Conservation (phyloP, 2,797 vertebrate genomes). For the Naso thynnoides region DNA sequence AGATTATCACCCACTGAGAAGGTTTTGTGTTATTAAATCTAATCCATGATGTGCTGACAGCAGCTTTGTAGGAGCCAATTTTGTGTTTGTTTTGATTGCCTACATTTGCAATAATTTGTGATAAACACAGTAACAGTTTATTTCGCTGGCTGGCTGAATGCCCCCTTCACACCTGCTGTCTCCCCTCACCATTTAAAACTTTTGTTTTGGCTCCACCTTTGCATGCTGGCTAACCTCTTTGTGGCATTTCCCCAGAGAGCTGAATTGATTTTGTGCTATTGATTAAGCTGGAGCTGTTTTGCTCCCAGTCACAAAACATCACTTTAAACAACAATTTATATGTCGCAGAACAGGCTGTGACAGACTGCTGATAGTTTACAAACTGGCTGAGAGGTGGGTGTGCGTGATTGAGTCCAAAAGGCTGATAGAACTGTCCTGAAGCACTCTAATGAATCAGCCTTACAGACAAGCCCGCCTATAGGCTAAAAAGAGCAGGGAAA, state of each 20-base stretch:
- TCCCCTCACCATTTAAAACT: slow-evolving; percentile 46
- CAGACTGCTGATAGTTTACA: slow-evolving; percentile 77
- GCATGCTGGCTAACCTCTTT: slow-evolving; percentile 55
- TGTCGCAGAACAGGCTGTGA: slow-evolving; percentile 68
- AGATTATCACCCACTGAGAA: slow-evolving; percentile 63
- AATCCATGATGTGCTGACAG: slow-evolving; percentile 44
- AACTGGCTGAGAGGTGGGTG: slow-evolving; percentile 66
- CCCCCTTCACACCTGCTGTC: slow-evolving; percentile 24
- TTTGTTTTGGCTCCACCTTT: slow-evolving; percentile 61
- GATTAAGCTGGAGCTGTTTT: slow-evolving; percentile 80
- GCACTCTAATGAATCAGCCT: slow-evolving; percentile 79
- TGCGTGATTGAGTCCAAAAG: slow-evolving; percentile 68
- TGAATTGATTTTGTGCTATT: slow-evolving; percentile 80
- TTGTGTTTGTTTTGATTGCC: slow-evolving; percentile 26
- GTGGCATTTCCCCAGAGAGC: slow-evolving; percentile 71
- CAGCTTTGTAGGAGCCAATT: slow-evolving; percentile 43
- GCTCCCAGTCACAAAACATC: slow-evolving; percentile 80
- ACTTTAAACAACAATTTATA: slow-evolving; percentile 82
- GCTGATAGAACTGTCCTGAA: slow-evolving; percentile 73
- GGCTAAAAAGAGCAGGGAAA: slow-evolving; percentile 60
- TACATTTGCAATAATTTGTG: slow-evolving; percentile 49
- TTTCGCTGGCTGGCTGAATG: slow-evolving; percentile 22
- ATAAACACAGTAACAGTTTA: slow-evolving; percentile 42
- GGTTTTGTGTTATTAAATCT: slow-evolving; percentile 68
- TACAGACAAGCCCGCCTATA: slow-evolving; percentile 61